Percentiles rank a stretch among this genome's conserved stretches.
phyloP scores from a whole-genome alignment of 1,140 invertebrate species.

The Sitophilus oryzae region DNA sequence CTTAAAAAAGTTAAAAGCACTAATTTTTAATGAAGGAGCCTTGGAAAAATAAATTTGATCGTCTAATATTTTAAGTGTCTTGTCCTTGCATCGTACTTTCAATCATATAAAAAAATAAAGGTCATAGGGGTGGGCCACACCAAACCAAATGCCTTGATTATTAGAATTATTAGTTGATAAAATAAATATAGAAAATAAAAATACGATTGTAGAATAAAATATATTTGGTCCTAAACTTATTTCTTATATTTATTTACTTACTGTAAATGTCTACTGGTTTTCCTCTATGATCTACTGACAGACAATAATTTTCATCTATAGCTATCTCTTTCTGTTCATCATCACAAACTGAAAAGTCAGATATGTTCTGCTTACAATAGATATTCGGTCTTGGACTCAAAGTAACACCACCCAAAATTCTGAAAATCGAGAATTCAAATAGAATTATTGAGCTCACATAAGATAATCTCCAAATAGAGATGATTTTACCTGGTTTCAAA shows the following conservation, averaged over 20 bases:
- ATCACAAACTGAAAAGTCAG: conserved; percentile 90
- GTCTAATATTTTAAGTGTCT: too few relatives aligned
- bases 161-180: too few relatives aligned
- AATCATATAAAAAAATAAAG: too few relatives aligned
- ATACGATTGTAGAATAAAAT: too few relatives aligned
- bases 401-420: conserved; percentile 91
- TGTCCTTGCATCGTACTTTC: too few relatives aligned
- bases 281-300: conserved; percentile 91
- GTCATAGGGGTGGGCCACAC: too few relatives aligned
- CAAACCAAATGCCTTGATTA: too few relatives aligned
- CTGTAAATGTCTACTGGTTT: conserved; percentile 90
- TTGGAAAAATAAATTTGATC: too few relatives aligned
- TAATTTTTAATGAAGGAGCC: too few relatives aligned
- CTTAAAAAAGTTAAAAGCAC: too few relatives aligned
- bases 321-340: conserved; percentile 88
- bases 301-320: conserved; percentile 91
- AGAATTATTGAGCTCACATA: neutral
- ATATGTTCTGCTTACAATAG: conserved; percentile 89
- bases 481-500: conserved; percentile 67
- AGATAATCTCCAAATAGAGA: neutral
- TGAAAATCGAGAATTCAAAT: conserved; percentile 20
- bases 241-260: conserved; percentile 41
- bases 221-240: neutral
- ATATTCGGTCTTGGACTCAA: conserved; percentile 85
- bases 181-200: too few relatives aligned